Evolutionary conservation across 2,888 invertebrate species (phyloP), one percentile per base, ranked within the genome.

Genomic region (Yponomeuta sedellus): DNA sequence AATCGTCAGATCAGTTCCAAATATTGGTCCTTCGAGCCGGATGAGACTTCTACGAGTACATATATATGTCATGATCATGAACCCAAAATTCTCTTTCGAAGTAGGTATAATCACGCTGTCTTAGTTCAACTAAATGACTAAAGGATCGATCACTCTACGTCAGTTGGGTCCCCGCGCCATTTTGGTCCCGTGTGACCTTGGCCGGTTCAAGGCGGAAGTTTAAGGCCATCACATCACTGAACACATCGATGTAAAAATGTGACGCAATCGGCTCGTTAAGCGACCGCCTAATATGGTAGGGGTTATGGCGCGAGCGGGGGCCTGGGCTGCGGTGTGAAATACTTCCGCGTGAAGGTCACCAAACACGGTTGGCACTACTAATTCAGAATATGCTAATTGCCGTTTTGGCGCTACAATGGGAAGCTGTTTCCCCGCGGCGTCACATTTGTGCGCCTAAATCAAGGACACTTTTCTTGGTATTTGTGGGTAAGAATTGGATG

Each of bases 191-290:
- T 10, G 19, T 22, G 90, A 80, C 91, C 91, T 91, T 92, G 89
- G 75, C 75, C 76, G 78, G 85, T 84, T 82, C 81, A 79, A 52
- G 75, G 70, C 81, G 83, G 85, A 89, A 90, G 91, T 91, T 91
- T 91, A 91, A 72, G 91, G 90, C 79, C 88, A 80, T 71, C 70
- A n/a, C 88, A 80, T 71, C 70, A n/a, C 11, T 72, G 72, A 72
- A 56, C 65, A 57, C 39, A 64, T 11, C 72, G 74, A 73, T 69
- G 66, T 59, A 66, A 68, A 70, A 69, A 68, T 71, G 71, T 71
- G 70, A 73, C 68, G 68, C 67, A 67, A 66, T 72, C 44, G 16
- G 16, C 44, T 52, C 44, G 44, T 52, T 52, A 52, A 16, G 2
- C 16, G 44, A 52, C 44, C 44, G 44, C 44, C 44, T 52, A 52